Percentiles rank a stretch among this genome's conserved stretches.
These are phyloP conservation scores for Plestiodon gilberti DNA, from an alignment of 2,113 vertebrate species.

Conservation along the genomic window DNA sequence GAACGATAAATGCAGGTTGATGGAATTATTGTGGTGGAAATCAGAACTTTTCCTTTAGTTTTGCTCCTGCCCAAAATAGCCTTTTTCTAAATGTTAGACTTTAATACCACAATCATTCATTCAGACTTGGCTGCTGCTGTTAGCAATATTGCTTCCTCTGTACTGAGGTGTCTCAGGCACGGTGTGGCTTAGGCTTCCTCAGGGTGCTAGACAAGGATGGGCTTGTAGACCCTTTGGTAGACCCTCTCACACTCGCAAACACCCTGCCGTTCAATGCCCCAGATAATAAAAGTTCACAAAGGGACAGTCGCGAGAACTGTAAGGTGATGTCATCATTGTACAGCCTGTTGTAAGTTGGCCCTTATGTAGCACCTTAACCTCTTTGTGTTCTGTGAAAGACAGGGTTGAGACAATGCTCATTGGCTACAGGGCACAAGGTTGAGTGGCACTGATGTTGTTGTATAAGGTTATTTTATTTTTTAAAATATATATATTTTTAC, in stretches of 20 bases:
- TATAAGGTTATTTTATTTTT: not conserved
- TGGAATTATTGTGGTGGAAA: not conserved
- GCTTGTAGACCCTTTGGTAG: not conserved
- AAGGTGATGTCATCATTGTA: not conserved
- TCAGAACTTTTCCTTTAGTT: not conserved
- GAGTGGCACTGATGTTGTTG: not conserved
- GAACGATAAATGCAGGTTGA: not conserved
- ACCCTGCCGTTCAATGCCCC: not conserved
- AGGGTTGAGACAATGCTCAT: not conserved
- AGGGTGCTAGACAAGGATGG: not conserved
- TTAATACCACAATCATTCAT: fast-evolving
- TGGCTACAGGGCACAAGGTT: not conserved
- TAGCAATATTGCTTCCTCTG: not conserved
- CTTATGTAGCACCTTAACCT: not conserved
- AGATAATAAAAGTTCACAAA: not conserved
- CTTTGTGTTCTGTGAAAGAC: not conserved
- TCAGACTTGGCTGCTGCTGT: not conserved
- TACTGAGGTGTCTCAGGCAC: not conserved
- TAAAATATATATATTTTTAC: not conserved
- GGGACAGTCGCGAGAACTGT: not conserved
- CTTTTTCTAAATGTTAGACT: not conserved
- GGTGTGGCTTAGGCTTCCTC: not conserved
- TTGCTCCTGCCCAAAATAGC: not conserved
- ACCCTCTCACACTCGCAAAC: not conserved
- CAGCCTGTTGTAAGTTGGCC: not conserved